A percentile compares a stretch with the other conserved stretches of the same genome.
Conservation (phyloP, 2,888 invertebrate species). For the Hymenopus coronatus region DNA sequence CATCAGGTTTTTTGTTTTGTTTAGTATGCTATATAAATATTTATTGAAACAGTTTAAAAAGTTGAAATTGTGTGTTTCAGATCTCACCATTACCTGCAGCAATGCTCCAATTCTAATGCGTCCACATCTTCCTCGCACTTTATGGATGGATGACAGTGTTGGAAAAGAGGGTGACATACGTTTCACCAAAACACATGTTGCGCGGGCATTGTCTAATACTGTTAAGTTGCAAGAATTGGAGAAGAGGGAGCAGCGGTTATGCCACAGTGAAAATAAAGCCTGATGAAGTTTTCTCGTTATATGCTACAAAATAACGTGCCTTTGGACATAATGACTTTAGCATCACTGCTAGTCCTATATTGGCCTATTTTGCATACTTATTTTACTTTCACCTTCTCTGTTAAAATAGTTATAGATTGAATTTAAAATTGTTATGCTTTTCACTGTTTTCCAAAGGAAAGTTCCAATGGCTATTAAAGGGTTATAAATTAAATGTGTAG, state of each 20-base stretch:
- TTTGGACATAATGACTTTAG: not conserved
- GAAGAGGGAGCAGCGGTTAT: constrained; percentile 8
- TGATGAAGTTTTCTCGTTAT: not conserved
- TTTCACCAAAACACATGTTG: constrained; percentile 40
- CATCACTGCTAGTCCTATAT: not conserved
- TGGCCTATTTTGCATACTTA: not conserved
- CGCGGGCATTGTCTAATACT: constrained; percentile 39
- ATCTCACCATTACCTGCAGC: constrained; percentile 39
- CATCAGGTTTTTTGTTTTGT: no score
- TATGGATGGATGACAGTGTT: constrained; percentile 32
- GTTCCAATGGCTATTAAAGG: not conserved
- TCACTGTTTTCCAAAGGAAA: not conserved
- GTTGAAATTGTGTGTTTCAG: constrained; percentile 34
- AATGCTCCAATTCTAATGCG: constrained; percentile 40
- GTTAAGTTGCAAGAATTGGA: constrained; percentile 39
- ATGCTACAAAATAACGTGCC: not conserved
- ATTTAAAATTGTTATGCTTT: not conserved
- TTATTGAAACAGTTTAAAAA: no score
- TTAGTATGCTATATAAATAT: no score
- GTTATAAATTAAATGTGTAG: not conserved
- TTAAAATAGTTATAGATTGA: not conserved
- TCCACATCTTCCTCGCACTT: constrained; percentile 37
- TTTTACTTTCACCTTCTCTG: not conserved
- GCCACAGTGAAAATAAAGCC: not conserved
- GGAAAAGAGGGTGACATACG: constrained; percentile 35